phyloP scores from a whole-genome alignment of 2,888 invertebrate species.

The Lepidocyrtinus sp. region DNA sequence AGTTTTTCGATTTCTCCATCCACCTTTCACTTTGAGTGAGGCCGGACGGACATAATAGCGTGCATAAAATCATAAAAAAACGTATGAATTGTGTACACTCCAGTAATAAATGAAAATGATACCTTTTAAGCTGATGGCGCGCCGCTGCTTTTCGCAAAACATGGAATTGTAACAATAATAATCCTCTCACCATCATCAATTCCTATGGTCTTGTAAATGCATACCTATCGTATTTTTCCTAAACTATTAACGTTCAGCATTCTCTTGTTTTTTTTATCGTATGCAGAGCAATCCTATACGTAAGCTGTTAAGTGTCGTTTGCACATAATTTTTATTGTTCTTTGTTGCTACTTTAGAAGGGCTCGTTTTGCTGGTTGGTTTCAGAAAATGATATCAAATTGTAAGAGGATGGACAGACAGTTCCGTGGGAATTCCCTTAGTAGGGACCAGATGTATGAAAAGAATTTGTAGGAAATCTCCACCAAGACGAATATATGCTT shows the following conservation, averaged over 20 bases:
- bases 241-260: not conserved
- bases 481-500: not conserved
- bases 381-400: not conserved
- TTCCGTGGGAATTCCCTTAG: constrained; percentile 37
- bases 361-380: not conserved
- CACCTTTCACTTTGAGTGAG: not conserved
- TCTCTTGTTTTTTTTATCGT: not conserved
- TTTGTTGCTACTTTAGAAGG: constrained; percentile 4
- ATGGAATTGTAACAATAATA: constrained; percentile 32
- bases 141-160: not conserved
- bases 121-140: constrained; percentile 15
- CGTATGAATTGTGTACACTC: not conserved
- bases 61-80: not conserved
- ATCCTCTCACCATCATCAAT: not conserved
- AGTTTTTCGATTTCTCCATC: constrained; percentile 16
- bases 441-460: constrained; percentile 31
- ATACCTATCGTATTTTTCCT: not conserved
- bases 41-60: not conserved
- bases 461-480: not conserved
- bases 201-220: not conserved
- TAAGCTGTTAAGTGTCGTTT: constrained; percentile 12
- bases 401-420: not conserved
- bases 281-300: not conserved
- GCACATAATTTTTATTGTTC: constrained; percentile 38
- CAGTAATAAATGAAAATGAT: constrained; percentile 36